A percentile compares a stretch with the other conserved stretches of the same genome.
Evolutionary conservation across 2,888 invertebrate genomes (phyloP).

Genomic region (Anthrax anthrax): DNA sequence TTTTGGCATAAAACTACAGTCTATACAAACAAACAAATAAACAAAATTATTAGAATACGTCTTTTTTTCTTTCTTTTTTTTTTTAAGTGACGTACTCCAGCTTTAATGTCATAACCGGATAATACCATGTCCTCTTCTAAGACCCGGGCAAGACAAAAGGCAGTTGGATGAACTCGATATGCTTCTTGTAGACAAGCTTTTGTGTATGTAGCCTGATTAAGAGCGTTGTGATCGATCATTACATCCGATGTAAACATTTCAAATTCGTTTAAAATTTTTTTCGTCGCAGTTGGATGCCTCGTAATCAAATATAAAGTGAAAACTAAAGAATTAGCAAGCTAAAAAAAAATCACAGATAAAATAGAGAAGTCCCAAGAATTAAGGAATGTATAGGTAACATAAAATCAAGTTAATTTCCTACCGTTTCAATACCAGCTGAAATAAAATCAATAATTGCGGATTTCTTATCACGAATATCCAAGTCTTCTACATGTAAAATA

Average conservation of each 20-base stretch:
- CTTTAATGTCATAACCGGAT: conserved; percentile 51
- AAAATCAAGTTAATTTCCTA: conserved; percentile 22
- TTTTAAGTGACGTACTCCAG: conserved; percentile 62
- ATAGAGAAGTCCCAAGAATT: background rate
- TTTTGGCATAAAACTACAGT: conserved; percentile 69
- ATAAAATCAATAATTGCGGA: conserved; percentile 77
- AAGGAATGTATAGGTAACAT: background rate
- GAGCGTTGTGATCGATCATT: conserved; percentile 41
- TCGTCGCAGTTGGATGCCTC: conserved; percentile 49
- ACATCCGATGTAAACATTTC: conserved; percentile 38
- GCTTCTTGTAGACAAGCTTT: conserved; percentile 67
- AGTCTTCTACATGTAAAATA: conserved; percentile 52
- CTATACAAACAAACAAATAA: conserved; percentile 34
- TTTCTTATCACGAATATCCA: conserved; percentile 69
- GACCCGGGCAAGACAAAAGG: conserved; percentile 64
- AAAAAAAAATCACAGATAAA: conserved; percentile 13
- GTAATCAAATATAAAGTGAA: conserved; percentile 64
- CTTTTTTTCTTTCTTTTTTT: no score
- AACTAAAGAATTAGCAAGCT: conserved; percentile 67
- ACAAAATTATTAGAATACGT: no score
- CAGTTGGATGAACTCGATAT: conserved; percentile 51
- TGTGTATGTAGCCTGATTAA: conserved; percentile 55
- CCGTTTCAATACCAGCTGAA: conserved; percentile 75
- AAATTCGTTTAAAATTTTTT: conserved; percentile 51
- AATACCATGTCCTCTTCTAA: conserved; percentile 56